Conservation (phyloP, 2,113 vertebrate species). For the Brachypteracias leptosomus region DNA sequence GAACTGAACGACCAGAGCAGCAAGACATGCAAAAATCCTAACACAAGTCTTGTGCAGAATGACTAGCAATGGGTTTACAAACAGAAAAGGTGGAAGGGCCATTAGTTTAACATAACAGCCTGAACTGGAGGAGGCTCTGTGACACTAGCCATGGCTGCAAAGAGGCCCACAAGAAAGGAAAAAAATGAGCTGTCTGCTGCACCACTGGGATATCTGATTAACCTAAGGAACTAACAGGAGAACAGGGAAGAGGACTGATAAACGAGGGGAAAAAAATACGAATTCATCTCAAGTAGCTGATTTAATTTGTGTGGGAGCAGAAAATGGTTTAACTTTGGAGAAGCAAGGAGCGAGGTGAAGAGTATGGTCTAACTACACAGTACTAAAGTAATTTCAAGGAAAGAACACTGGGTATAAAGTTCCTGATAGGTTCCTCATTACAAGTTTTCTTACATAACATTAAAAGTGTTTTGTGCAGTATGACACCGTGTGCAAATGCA, state of each 20-base stretch:
- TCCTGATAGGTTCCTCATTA: not conserved
- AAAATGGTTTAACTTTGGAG: not conserved
- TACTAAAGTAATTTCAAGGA: not conserved
- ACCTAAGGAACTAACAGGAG: not conserved
- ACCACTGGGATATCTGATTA: not conserved
- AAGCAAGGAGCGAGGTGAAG: not conserved
- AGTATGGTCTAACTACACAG: not conserved
- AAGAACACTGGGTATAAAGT: not conserved
- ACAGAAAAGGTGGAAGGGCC: not conserved
- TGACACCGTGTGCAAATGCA: not conserved
- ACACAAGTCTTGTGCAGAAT: not conserved
- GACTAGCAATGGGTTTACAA: not conserved
- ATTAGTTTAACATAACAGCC: not conserved
- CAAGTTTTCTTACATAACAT: not conserved
- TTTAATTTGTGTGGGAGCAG: not conserved
- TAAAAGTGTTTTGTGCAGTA: not conserved
- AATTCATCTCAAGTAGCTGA: not conserved
- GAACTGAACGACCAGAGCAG: not conserved
- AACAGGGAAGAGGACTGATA: not conserved
- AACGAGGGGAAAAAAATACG: not conserved
- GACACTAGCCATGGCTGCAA: not conserved
- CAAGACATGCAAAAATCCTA: not conserved
- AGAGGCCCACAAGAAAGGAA: not conserved
- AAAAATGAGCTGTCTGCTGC: not conserved
- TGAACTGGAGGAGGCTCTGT: not conserved